Percentiles rank a stretch among this genome's conserved stretches.
Evolutionary conservation across 2,888 invertebrate species (phyloP).

Genomic region (Leucozona laternaria): DNA sequence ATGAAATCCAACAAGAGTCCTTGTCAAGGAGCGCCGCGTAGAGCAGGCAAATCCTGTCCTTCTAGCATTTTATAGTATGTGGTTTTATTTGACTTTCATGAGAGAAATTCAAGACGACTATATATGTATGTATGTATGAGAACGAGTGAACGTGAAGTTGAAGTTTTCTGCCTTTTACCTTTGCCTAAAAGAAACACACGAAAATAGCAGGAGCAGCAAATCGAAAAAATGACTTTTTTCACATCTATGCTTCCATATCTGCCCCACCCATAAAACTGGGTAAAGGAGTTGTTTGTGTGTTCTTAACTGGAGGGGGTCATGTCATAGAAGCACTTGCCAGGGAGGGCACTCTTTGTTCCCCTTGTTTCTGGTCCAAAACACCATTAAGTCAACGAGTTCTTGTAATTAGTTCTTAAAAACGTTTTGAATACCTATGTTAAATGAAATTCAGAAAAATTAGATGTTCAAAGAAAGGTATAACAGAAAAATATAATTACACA

Average conservation of each 20-base stretch:
- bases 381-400: too few species aligned
- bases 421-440: background rate
- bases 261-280: background rate
- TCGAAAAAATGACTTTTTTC: slow-evolving; percentile 54
- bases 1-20: slow-evolving; percentile 20
- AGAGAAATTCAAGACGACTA: slow-evolving; percentile 36
- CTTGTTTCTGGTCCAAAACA: background rate
- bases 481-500: too few species aligned
- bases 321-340: background rate
- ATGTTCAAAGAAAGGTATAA: too few species aligned
- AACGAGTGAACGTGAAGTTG: slow-evolving; percentile 25
- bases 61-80: slow-evolving; percentile 39
- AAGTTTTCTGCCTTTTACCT: slow-evolving; percentile 50
- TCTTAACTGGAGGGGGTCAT: background rate
- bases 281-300: background rate
- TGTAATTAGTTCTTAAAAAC: too few species aligned
- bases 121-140: background rate
- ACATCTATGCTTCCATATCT: slow-evolving; percentile 44
- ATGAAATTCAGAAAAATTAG: background rate
- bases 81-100: slow-evolving; percentile 72
- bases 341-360: background rate
- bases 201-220: slow-evolving; percentile 53
- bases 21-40: slow-evolving; percentile 32
- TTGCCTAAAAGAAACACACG: slow-evolving; percentile 24
- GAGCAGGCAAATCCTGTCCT: slow-evolving; percentile 31